Base-by-base conservation (phyloP, 2,113 vertebrate genomes). In the Leucopternis melanops region DNA sequence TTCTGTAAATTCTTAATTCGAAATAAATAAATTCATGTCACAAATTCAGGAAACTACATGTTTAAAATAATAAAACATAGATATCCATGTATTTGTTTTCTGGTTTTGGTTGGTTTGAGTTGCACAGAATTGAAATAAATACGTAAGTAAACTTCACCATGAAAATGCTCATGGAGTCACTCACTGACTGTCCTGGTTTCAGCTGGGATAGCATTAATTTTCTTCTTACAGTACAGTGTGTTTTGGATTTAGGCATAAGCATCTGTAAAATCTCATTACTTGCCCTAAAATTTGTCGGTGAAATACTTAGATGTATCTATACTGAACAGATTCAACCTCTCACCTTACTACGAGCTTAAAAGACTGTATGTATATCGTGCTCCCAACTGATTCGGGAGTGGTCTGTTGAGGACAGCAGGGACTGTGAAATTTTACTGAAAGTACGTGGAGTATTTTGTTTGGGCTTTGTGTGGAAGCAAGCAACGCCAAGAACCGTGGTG, bases 301-400 rank as follows among this genome's bases (percentile, higher is more conserved):
- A 58, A 52, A 70, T 58, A 54, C 38, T 75, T 63, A 36, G 25
- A 23, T 78, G 2, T 42, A 34, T 63, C 36, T 63, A 16, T 29
- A 16, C 31, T 31, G 77, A 73, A 29, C 34, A 90, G 58, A 62
- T 90, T 67, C 36, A 79, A 23, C 29, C 44, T 86, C 36, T 63
- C 25, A 42, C 21, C 18, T 78, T 73, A 40, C 47, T 78, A 3
- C 16, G 18, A 18, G 8, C n/a, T 72, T n/a, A 5, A 20, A 72
- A 81, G 47, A 45, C 36, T 1, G 1, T 57, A 14, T 32, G 6
- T 38, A 8, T 81, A 32, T 34, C 1, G 0, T 49, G 14, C 19
- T 90, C 45, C 21, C 17, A 80, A 1, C 6, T 61, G 27, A 57
- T n/a, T 19, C 0, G 7, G 45, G 13, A 26, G 32, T 45, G 15